phyloP scores from a whole-genome alignment of 1,140 invertebrate species.

The Trichonephila inaurata region DNA sequence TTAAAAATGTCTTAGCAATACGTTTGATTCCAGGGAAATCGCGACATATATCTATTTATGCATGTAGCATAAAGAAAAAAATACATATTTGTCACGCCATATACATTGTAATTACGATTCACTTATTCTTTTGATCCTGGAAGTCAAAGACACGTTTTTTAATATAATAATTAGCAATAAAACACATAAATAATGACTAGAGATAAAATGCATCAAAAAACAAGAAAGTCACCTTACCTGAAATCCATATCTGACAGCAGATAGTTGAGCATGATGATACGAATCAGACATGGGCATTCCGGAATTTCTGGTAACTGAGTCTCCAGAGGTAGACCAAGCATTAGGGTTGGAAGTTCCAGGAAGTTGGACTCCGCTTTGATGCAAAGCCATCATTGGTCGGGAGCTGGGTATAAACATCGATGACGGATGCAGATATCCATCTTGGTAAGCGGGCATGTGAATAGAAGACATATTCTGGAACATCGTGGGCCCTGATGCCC shows the following conservation, averaged over 20 bases:
- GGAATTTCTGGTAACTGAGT: conserved; percentile 2
- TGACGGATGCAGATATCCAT: conserved; percentile 59
- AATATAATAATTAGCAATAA: too few species aligned
- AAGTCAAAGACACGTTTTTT: too few species aligned
- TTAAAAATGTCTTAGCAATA: too few species aligned
- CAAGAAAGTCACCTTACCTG: conserved; percentile 31
- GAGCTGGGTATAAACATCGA: conserved; percentile 66
- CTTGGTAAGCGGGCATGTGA: conserved; percentile 66
- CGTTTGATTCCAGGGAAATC: too few species aligned
- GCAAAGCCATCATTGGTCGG: conserved; percentile 59
- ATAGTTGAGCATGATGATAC: conserved; percentile 65
- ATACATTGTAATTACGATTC: too few species aligned
- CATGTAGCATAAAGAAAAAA: too few species aligned
- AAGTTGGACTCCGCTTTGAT: conserved; percentile 51
- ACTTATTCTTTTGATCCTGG: too few species aligned
- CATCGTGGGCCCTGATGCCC: conserved; percentile 62
- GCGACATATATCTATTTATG: too few species aligned
- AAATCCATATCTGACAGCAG: conserved; percentile 67
- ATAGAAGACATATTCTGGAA: conserved; percentile 74
- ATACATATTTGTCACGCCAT: too few species aligned
- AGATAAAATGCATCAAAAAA: too few species aligned
- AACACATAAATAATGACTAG: too few species aligned
- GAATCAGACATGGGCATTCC: conserved; percentile 53
- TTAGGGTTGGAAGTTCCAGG: conserved; percentile 29
- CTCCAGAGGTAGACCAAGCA: conserved; percentile 15